Conservation (phyloP, 2,113 vertebrate species). For the Sander vitreus region DNA sequence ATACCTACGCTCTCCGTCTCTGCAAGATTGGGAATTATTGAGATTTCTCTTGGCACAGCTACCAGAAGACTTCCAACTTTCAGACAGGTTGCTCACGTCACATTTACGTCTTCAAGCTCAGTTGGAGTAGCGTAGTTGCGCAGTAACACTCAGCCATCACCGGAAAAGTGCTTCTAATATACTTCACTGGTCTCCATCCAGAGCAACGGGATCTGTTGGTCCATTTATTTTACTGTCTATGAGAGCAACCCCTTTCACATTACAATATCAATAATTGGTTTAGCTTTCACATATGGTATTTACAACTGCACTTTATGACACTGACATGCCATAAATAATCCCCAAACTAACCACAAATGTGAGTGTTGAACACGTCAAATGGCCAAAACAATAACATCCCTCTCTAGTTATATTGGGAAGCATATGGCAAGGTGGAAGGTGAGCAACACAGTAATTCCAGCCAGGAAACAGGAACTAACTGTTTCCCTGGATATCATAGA, state of each 20-base stretch:
- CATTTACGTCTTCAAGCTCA: too few species aligned
- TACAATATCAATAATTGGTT: background rate
- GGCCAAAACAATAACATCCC: background rate
- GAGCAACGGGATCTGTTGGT: too few species aligned
- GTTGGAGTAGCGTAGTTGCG: too few species aligned
- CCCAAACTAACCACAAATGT: background rate
- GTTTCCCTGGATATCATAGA: slow-evolving; percentile 61
- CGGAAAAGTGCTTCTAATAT: too few species aligned
- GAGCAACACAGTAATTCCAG: slow-evolving; percentile 37
- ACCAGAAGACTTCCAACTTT: too few species aligned
- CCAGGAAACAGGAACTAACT: slow-evolving; percentile 8
- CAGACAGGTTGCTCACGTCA: too few species aligned
- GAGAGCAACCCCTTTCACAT: background rate
- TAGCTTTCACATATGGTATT: background rate
- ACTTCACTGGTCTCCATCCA: too few species aligned
- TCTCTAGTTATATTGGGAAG: slow-evolving; percentile 41
- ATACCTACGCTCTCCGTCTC: too few species aligned
- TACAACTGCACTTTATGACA: slow-evolving; percentile 10
- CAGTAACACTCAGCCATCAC: too few species aligned
- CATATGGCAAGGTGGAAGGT: slow-evolving; percentile 52
- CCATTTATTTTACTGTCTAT: too few species aligned
- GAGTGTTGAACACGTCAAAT: background rate
- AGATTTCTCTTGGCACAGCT: too few species aligned
- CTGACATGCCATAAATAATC: background rate
- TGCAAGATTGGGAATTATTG: too few species aligned